These are phyloP conservation scores for Ridgeia piscesae DNA, from an alignment of 1,140 invertebrate species.

Conservation along the genomic window DNA sequence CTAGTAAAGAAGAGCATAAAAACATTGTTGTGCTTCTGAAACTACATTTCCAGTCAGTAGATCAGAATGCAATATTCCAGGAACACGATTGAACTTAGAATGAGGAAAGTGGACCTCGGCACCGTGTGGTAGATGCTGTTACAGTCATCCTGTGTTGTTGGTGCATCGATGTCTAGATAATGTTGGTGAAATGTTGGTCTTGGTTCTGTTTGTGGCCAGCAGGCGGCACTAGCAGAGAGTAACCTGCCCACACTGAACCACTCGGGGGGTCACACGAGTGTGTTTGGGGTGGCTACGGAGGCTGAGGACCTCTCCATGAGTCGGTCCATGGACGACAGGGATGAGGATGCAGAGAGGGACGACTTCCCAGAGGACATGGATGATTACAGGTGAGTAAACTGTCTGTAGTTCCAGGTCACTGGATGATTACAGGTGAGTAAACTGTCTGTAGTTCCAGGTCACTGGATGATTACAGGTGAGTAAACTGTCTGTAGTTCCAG, in stretches of 20 bases:
- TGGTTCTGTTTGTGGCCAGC: slow-evolving; percentile 23
- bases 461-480: not conserved
- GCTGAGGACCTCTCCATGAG: slow-evolving; percentile 54
- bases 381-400: not conserved
- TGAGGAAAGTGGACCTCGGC: no score
- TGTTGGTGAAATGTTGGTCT: not conserved
- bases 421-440: not conserved
- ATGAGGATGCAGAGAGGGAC: not conserved
- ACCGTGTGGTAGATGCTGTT: no score
- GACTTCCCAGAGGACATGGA: not conserved
- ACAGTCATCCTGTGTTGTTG: no score
- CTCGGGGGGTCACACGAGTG: slow-evolving; percentile 34
- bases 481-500: not conserved
- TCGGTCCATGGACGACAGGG: not conserved
- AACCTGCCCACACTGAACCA: slow-evolving; percentile 64
- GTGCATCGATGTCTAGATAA: not conserved
- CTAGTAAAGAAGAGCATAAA: no score
- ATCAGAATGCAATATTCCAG: no score
- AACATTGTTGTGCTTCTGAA: no score
- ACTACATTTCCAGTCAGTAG: no score
- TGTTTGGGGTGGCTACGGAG: slow-evolving; percentile 38
- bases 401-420: not conserved
- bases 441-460: no score
- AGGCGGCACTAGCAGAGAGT: slow-evolving; percentile 70
- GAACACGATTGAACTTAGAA: no score